Conservation (phyloP, 1,140 invertebrate genomes). For the Aphelinus certus region DNA sequence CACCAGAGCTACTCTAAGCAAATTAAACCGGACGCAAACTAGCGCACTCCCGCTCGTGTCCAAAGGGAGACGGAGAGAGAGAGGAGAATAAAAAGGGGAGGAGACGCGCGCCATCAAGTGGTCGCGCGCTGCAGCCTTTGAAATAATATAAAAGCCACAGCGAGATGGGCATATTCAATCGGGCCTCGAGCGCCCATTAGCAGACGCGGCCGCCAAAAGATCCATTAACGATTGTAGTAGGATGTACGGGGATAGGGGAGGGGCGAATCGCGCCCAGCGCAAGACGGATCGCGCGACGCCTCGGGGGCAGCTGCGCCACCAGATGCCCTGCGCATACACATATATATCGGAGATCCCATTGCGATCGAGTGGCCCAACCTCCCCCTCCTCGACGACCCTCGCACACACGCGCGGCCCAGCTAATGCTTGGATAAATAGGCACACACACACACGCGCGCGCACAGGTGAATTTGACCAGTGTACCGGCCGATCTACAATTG, state of each 20-base stretch:
- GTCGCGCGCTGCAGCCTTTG: background rate
- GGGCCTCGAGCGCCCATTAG: background rate
- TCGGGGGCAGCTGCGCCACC: background rate
- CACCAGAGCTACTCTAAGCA: no score
- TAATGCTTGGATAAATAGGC: no score
- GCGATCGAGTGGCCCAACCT: conserved; percentile 18
- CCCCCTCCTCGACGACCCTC: background rate
- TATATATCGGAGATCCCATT: conserved; percentile 15
- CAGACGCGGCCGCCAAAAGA: no score
- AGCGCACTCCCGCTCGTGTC: no score
- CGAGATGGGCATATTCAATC: conserved; percentile 23
- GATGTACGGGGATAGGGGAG: background rate
- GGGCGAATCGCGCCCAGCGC: conserved; percentile 12
- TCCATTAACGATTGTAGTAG: background rate
- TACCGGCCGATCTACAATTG: no score
- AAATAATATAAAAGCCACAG: conserved; percentile 22
- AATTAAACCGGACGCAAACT: no score
- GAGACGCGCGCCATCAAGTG: no score
- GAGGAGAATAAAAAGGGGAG: no score
- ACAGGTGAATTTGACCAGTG: no score
- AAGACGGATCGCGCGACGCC: background rate
- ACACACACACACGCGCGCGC: no score
- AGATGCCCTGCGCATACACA: background rate
- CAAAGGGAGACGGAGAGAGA: no score
- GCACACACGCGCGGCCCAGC: no score